Base-by-base conservation (phyloP, 2,113 vertebrate genomes). In the Pachyramphus minor region DNA sequence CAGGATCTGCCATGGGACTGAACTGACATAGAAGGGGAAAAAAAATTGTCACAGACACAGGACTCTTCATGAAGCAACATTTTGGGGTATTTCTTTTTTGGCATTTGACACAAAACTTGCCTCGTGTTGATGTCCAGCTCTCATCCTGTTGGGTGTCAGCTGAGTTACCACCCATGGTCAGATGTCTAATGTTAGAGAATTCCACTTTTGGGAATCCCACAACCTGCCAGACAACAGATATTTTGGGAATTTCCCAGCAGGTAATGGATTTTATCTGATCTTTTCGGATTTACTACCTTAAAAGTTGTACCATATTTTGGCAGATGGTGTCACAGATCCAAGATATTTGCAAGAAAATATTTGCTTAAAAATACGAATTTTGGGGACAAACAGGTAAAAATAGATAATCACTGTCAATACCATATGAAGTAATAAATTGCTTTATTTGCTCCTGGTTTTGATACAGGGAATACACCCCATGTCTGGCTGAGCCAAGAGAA, bases 41-140 rank as follows among this genome's bases (percentile, higher is more conserved):
- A 37, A 16, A n/a, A 27, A 4, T 14, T 0, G 8, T 27, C 33
- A 33, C 6, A 30, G 24, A 7, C 5, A 22, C 3, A 4, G 14
- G 41, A 7, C 1, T 42, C 2, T 20, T 49, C 14, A 21, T 7
- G 21, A 44, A 91, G 24, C 19, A 25, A 18, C 14, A 1, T 68
- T 63, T 31, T 6, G 30, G 42, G 21, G 27, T 17, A 1, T 0
- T 1, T n/a, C n/a, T n/a, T 44, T 82, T 59, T 11, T 37, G 67
- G 22, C 17, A 33, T 2, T 10, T 4, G 2, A 20, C 58, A 59
- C 5, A 14, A 27, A 58, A 14, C 4, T 19, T 41, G 31, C 24
- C 19, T 53, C 23, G 5, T 24, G 21, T 20, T 60, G 35, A 5
- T 41, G 55, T 20, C 71, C 71, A 77, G 21, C 12, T 49, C 64